These are phyloP conservation scores for Globodera rostochiensis DNA, from an alignment of 1,140 invertebrate genomes.

Conservation along the genomic window DNA sequence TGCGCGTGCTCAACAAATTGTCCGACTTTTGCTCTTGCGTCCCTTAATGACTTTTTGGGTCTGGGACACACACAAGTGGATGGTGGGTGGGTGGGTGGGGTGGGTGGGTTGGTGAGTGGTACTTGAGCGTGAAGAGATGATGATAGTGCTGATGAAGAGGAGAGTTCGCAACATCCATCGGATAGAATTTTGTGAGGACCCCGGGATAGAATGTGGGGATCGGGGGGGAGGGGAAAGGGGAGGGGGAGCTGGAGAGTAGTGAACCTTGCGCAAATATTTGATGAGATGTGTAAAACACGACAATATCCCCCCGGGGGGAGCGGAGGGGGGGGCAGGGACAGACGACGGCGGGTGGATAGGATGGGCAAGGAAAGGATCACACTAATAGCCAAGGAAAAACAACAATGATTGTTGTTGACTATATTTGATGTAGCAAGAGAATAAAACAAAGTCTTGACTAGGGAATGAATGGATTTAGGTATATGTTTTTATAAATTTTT, in stretches of 20 bases:
- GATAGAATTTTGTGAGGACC: neutral
- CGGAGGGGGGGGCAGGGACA: neutral
- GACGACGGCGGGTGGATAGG: neutral
- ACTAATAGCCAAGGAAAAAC: too few relatives aligned
- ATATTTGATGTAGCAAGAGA: too few relatives aligned
- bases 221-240: neutral
- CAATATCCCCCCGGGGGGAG: neutral
- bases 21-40: neutral
- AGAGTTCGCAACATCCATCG: neutral
- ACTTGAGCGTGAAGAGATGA: neutral
- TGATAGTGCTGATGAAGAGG: neutral
- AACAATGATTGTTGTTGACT: too few relatives aligned
- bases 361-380: too few relatives aligned
- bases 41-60: too few relatives aligned
- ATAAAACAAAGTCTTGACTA: too few relatives aligned
- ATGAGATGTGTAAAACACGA: neutral
- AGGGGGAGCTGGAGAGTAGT: neutral
- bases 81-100: neutral
- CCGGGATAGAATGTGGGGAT: neutral
- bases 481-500: too few relatives aligned
- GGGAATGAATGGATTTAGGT: too few relatives aligned
- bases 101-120: neutral
- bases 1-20: too few relatives aligned
- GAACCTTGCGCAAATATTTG: neutral
- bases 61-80: neutral